Base-by-base conservation (phyloP, 2,113 vertebrate genomes). In the Catagonus wagneri region DNA sequence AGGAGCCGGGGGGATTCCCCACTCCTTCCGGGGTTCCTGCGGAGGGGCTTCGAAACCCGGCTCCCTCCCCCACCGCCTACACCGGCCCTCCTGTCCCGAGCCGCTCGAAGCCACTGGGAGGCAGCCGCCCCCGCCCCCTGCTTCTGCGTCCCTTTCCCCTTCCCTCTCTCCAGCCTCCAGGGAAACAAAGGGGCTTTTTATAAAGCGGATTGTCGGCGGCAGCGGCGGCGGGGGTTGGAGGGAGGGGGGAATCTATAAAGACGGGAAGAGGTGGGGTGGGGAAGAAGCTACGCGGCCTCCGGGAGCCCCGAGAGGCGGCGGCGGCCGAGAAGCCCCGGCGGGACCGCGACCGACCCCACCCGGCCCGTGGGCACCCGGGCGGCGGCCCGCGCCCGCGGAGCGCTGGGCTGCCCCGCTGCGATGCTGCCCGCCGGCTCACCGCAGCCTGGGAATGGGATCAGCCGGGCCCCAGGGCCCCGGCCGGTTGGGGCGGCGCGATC, bases 141-240 rank as follows among this genome's bases (percentile, higher is more conserved):
- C 71, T 84, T 95, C 87, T 65, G 94, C 61, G 80, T 97, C 97
- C 97, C 95, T 90, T 95, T 96, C 81, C 94, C 94, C 79, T 97
- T 97, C 95, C 93, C 94, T 97, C 92, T 83, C 90, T 92, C 88
- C 81, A 95, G 96, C 97, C 96, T 97, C 97, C 93, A 81, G 96
- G 96, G 97, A 97, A 98, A 98, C 97, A 98, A 97, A 98, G 97
- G 96, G 93, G 97, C 97, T 96, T 97, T 97, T 98, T 98, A 97
- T 94, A 97, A 97, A 97, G 96, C 95, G 79, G 93, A 94, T 96
- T 96, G 97, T 97, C 93, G 92, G 92, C 85, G 56, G 88, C 81
- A 12, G 91, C 50, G 36, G 90, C 92, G 78, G 44, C 27, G 29
- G 68, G 84, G 93, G 68, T 79, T 74, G 92, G 54, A 71, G 19